A percentile compares a stretch with the other conserved stretches of the same genome.
Evolutionary conservation across 2,797 vertebrate genomes (phyloP).

Genomic region (Crax fasciolata): DNA sequence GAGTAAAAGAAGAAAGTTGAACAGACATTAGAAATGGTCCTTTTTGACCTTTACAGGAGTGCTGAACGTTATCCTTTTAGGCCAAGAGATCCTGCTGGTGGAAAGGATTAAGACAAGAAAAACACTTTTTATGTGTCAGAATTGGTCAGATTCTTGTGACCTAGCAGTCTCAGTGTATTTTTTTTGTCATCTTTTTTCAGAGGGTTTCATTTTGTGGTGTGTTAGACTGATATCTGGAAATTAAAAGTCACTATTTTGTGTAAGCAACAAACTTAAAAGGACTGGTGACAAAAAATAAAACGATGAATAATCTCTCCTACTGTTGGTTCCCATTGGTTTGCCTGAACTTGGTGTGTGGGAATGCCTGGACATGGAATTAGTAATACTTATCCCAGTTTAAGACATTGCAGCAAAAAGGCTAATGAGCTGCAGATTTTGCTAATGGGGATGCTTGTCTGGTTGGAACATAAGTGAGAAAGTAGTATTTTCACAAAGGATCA

Average conservation of each 20-base stretch:
- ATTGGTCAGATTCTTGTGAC: slow-evolving; percentile 37
- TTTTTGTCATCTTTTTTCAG: slow-evolving; percentile 17
- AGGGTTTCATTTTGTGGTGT: background rate
- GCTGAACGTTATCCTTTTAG: slow-evolving; percentile 52
- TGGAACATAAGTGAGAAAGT: background rate
- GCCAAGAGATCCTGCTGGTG: slow-evolving; percentile 12
- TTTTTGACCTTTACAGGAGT: slow-evolving; percentile 54
- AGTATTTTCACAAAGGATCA: background rate
- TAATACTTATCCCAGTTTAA: fast-evolving
- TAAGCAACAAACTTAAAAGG: background rate
- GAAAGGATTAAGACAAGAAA: slow-evolving; percentile 20
- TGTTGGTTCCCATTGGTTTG: background rate
- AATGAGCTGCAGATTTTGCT: background rate
- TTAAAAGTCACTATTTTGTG: background rate
- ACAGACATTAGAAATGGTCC: slow-evolving; percentile 16
- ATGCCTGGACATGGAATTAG: background rate
- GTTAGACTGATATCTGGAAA: slow-evolving; percentile 2
- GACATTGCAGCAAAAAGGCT: background rate
- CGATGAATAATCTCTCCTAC: background rate
- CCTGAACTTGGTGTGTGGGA: background rate
- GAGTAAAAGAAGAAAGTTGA: slow-evolving; percentile 39
- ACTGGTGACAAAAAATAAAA: background rate
- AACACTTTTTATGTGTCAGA: background rate
- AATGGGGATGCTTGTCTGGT: background rate
- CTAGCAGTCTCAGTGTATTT: background rate